Percentiles rank a stretch among this genome's conserved stretches.
These are phyloP conservation scores for Lasioglossum morio DNA, from an alignment of 2,888 invertebrate genomes.

Conservation along the genomic window DNA sequence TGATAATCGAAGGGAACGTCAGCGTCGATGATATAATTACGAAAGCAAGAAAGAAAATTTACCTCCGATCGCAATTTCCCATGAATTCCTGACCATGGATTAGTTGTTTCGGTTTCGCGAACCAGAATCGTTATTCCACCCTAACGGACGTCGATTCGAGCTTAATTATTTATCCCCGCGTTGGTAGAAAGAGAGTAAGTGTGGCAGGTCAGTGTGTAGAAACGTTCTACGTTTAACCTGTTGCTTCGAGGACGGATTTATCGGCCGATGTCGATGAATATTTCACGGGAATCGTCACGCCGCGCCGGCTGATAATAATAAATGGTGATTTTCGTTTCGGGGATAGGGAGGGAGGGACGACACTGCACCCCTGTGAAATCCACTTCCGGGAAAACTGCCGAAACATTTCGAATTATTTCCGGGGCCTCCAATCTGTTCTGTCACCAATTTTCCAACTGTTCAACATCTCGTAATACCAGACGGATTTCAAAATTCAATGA, in stretches of 20 bases:
- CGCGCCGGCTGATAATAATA: slow-evolving; percentile 46
- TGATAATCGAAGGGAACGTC: neutral
- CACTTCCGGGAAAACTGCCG: neutral
- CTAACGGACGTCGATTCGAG: slow-evolving; percentile 23
- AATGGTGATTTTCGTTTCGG: slow-evolving; percentile 28
- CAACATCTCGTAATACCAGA: neutral
- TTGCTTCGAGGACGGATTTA: slow-evolving; percentile 70
- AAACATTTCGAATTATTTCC: neutral
- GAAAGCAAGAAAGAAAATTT: neutral
- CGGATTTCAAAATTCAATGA: neutral
- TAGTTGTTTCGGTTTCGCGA: neutral
- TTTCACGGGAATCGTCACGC: slow-evolving; percentile 60
- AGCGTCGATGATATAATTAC: neutral
- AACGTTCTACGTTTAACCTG: slow-evolving; percentile 69
- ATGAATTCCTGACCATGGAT: neutral
- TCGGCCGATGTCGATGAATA: slow-evolving; percentile 69
- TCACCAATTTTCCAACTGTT: neutral
- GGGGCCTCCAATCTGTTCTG: neutral
- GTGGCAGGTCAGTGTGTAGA: slow-evolving; percentile 44
- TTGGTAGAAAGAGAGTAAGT: slow-evolving; percentile 43
- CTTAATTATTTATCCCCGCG: slow-evolving; percentile 58
- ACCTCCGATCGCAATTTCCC: neutral
- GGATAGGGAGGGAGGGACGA: neutral
- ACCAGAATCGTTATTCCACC: slow-evolving; percentile 16
- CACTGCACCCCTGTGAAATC: neutral